Conservation (phyloP, 2,888 invertebrate genomes). For the Lamproptera curius region DNA sequence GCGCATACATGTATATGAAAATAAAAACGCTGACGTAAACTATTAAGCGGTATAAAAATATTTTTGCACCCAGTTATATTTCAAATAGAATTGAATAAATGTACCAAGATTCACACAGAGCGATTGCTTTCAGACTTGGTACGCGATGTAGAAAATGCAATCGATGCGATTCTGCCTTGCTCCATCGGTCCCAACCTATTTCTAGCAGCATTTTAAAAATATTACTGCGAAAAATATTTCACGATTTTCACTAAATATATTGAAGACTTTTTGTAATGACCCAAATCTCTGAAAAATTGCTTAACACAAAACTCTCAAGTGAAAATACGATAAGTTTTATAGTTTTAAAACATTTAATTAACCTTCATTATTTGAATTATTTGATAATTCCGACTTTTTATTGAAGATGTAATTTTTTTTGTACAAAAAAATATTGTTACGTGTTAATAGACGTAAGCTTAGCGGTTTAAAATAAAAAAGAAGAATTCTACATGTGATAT, state of each 20-base stretch:
- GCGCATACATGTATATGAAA: too few relatives aligned
- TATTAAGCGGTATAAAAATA: too few relatives aligned
- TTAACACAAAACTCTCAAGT: neutral
- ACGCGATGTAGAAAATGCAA: slow-evolving; percentile 46
- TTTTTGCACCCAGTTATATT: too few relatives aligned
- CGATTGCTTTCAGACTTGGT: slow-evolving; percentile 29
- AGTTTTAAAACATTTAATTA: neutral
- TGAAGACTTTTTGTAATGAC: too few relatives aligned
- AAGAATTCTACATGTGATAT: too few relatives aligned
- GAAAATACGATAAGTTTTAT: slow-evolving; percentile 1
- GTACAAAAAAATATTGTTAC: too few relatives aligned
- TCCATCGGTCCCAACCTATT: slow-evolving; percentile 45
- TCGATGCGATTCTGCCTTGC: slow-evolving; percentile 48
- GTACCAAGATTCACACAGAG: slow-evolving; percentile 16
- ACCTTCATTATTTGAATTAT: too few relatives aligned
- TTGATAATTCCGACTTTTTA: too few relatives aligned
- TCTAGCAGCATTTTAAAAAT: slow-evolving; percentile 46
- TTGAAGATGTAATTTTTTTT: too few relatives aligned
- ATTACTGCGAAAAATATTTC: slow-evolving; percentile 31
- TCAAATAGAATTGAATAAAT: slow-evolving; percentile 9
- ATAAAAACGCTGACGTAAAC: too few relatives aligned
- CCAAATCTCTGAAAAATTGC: neutral
- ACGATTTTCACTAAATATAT: slow-evolving; percentile 37
- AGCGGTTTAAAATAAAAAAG: too few relatives aligned
- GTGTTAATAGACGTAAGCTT: too few relatives aligned